These are phyloP conservation scores for Phasianus colchicus DNA, from an alignment of 2,113 vertebrate species.

Conservation along the genomic window DNA sequence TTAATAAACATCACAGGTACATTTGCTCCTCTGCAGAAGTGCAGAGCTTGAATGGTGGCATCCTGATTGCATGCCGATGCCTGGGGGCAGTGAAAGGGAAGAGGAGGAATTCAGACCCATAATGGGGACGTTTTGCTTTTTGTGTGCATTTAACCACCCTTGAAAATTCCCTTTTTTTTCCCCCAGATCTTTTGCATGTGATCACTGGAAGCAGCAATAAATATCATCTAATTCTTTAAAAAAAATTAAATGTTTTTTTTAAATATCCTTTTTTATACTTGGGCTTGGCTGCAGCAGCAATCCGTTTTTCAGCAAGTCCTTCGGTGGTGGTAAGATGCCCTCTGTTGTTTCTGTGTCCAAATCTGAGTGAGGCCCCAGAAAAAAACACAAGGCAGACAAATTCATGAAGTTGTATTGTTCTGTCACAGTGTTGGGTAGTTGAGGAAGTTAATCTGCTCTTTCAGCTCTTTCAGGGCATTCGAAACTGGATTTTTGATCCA, in stretches of 20 bases:
- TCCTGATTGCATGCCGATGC: neutral
- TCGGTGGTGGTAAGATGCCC: neutral
- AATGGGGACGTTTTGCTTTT: neutral
- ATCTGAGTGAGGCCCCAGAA: neutral
- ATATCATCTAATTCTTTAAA: neutral
- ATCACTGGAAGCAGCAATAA: neutral
- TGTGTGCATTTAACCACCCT: neutral
- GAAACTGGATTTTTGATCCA: constrained; percentile 10
- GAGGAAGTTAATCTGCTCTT: neutral
- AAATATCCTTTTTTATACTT: neutral
- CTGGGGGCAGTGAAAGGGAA: neutral
- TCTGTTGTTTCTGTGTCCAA: neutral
- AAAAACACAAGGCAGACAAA: neutral
- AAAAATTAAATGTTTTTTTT: neutral
- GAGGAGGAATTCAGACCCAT: neutral
- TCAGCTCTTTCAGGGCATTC: neutral
- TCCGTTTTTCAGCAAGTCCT: neutral
- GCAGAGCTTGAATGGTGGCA: neutral
- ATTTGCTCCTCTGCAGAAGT: constrained; percentile 36
- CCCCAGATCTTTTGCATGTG: neutral
- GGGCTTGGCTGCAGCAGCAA: neutral
- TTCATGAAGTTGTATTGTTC: neutral
- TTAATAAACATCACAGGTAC: constrained; percentile 67
- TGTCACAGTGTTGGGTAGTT: neutral
- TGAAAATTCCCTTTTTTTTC: neutral